Evolutionary conservation across 2,797 vertebrate species (phyloP).

Genomic region (Centropyge bicolor): DNA sequence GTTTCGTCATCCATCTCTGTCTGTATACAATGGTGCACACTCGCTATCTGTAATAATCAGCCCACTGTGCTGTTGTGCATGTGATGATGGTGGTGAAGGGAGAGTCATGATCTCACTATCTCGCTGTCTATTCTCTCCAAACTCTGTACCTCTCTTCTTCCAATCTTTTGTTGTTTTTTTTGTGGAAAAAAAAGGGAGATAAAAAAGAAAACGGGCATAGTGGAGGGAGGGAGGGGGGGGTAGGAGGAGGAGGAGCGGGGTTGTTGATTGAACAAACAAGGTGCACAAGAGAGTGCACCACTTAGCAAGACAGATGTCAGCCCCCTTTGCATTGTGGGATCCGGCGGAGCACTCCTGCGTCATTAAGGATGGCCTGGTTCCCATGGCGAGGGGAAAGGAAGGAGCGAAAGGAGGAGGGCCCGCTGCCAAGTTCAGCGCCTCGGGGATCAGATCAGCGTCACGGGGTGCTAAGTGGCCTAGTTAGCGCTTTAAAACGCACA

Average conservation of each 20-base stretch:
- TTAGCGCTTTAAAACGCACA: slow-evolving; percentile 86
- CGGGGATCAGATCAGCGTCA: slow-evolving; percentile 84
- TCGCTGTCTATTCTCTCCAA: slow-evolving; percentile 34
- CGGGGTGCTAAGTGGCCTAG: slow-evolving; percentile 86
- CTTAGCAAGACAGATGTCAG: slow-evolving; percentile 87
- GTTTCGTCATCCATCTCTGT: slow-evolving; percentile 23
- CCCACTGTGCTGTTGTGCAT: not conserved
- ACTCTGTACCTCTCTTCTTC: slow-evolving; percentile 46
- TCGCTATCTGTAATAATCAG: slow-evolving; percentile 10
- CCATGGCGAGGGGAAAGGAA: slow-evolving; percentile 83
- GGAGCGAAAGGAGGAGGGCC: slow-evolving; percentile 79
- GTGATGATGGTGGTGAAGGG: slow-evolving; percentile 18
- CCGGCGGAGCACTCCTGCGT: slow-evolving; percentile 80
- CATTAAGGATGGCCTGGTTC: slow-evolving; percentile 86
- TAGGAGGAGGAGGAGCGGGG: slow-evolving; percentile 11
- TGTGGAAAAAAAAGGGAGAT: slow-evolving; percentile 5
- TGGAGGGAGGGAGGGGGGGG: slow-evolving; percentile 13
- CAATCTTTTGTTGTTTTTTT: slow-evolving; percentile 51
- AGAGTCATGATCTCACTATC: slow-evolving; percentile 59
- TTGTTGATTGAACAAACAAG: slow-evolving; percentile 84
- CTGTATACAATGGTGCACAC: not conserved
- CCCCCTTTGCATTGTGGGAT: slow-evolving; percentile 83
- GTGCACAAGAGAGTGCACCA: slow-evolving; percentile 83
- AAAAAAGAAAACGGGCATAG: slow-evolving; percentile 44
- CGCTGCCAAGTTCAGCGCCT: slow-evolving; percentile 84